Evolutionary conservation across 2,113 vertebrate genomes (phyloP).

Genomic region (Jacana jacana): DNA sequence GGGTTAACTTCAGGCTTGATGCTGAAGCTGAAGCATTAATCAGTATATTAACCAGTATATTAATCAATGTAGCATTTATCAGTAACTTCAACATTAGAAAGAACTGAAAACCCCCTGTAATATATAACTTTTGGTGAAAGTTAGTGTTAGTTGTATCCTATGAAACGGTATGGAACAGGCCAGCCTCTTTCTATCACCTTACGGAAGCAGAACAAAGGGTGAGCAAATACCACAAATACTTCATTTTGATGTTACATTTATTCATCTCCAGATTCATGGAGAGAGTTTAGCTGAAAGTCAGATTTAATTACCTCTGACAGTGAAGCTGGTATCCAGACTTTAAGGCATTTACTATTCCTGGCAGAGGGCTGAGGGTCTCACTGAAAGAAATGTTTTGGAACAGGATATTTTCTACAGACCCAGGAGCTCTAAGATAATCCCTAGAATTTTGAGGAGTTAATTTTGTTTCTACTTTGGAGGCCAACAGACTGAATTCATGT

Average conservation of each 20-base stretch:
- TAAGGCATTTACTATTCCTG: background rate
- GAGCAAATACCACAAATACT: background rate
- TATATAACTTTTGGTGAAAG: background rate
- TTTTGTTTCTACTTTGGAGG: background rate
- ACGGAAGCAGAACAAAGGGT: background rate
- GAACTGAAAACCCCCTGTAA: background rate
- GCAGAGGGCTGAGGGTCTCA: background rate
- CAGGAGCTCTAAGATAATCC: background rate
- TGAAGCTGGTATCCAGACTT: background rate
- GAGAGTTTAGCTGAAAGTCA: background rate
- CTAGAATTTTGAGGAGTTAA: slow-evolving; percentile 22
- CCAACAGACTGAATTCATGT: background rate
- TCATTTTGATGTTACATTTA: background rate
- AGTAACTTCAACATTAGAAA: background rate
- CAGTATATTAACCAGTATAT: no score
- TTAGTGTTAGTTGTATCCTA: background rate
- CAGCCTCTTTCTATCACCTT: background rate
- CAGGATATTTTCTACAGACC: background rate
- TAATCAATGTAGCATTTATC: no score
- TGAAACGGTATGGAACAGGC: background rate
- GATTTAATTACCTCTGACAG: slow-evolving; percentile 4
- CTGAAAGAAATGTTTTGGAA: background rate
- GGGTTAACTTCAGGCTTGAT: background rate
- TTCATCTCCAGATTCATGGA: background rate
- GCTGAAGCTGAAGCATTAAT: background rate